Evolutionary conservation across 2,888 invertebrate species (phyloP).

Genomic region (Panopea generosa): DNA sequence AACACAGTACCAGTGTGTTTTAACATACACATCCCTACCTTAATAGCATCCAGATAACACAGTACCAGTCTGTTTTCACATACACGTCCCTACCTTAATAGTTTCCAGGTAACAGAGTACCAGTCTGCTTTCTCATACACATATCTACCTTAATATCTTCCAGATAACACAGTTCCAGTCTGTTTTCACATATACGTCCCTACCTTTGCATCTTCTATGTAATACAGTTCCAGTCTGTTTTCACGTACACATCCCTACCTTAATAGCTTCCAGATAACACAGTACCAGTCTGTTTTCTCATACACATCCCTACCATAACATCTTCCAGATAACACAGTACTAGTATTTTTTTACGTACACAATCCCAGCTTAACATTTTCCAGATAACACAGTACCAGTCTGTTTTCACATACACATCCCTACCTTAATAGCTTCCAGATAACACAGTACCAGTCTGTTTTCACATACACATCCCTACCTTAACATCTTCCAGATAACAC

Average conservation of each 20-base stretch:
- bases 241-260: conserved; percentile 94
- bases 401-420: conserved; percentile 92
- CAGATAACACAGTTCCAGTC: conserved; percentile 94
- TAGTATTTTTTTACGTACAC: conserved; percentile 90
- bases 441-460: conserved; percentile 88
- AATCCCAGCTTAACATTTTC: conserved; percentile 94
- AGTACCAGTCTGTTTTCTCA: conserved; percentile 93
- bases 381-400: conserved; percentile 94
- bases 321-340: conserved; percentile 86
- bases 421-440: conserved; percentile 87
- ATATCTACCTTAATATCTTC: conserved; percentile 93
- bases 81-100: conserved; percentile 87
- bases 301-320: conserved; percentile 88
- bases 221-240: conserved; percentile 94
- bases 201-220: conserved; percentile 97
- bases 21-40: conserved; percentile 74
- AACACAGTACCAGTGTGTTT: conserved; percentile 81
- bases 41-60: conserved; percentile 91
- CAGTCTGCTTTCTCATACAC: conserved; percentile 88
- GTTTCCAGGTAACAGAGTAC: background rate
- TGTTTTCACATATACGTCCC: conserved; percentile 91
- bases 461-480: conserved; percentile 90
- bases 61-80: conserved; percentile 93
- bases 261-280: conserved; percentile 97
- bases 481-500: conserved; percentile 96